Conservation (phyloP, 2,888 invertebrate species). For the Mesodorylaimus sp. region DNA sequence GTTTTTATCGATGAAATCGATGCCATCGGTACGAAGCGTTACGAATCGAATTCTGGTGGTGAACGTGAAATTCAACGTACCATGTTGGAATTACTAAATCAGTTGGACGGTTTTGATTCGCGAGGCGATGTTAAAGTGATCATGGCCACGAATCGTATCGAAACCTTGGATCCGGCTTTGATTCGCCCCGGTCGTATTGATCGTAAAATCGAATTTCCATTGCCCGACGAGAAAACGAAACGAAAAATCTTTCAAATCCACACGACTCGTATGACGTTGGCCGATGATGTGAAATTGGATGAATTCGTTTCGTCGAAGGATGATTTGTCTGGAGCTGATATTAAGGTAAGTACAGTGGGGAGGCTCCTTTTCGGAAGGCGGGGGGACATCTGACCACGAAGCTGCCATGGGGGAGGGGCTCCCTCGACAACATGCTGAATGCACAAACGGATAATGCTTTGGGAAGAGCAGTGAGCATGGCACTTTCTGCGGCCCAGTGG, state of each 20-base stretch:
- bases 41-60: constrained; percentile 96
- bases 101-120: constrained; percentile 91
- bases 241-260: constrained; percentile 84
- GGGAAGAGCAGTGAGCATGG: no score
- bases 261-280: constrained; percentile 93
- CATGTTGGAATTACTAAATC: constrained; percentile 95
- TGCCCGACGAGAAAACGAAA: constrained; percentile 97
- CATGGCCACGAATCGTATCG: constrained; percentile 94
- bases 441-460: no score
- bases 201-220: constrained; percentile 94
- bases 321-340: constrained; percentile 69
- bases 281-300: constrained; percentile 84
- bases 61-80: constrained; percentile 98
- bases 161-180: constrained; percentile 90
- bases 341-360: constrained; percentile 34
- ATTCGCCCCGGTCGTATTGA: constrained; percentile 97
- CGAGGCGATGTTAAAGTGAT: constrained; percentile 89
- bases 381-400: not conserved
- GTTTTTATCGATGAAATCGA: no score
- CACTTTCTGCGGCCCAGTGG: no score
- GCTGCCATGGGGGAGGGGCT: no score
- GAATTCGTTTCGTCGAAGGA: constrained; percentile 98
- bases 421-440: no score
- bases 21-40: constrained; percentile 32
- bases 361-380: not conserved